These are phyloP conservation scores for Phyllostomus hastatus DNA, from an alignment of 2,113 vertebrate genomes.

Conservation along the genomic window DNA sequence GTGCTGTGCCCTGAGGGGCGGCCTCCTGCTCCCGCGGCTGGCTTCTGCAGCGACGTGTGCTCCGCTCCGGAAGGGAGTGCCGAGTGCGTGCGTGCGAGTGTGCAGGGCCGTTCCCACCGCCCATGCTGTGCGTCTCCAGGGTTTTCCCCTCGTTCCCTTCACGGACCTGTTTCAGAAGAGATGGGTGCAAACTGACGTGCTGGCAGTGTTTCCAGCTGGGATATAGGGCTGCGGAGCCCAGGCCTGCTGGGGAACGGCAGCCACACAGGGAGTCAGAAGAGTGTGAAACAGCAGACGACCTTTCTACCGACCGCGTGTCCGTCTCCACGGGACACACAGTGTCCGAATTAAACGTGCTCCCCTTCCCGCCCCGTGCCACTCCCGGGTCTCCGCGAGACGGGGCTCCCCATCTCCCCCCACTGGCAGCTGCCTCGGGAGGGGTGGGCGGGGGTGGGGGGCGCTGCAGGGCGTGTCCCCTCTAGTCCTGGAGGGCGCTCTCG, in stretches of 20 bases:
- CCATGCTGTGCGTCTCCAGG: too few species aligned
- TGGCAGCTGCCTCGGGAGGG: too few species aligned
- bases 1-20: too few species aligned
- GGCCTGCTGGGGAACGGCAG: not conserved
- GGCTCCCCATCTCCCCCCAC: too few species aligned
- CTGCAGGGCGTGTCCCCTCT: not conserved
- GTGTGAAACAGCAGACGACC: not conserved
- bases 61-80: too few species aligned
- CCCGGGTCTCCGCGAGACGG: too few species aligned
- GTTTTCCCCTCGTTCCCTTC: not conserved
- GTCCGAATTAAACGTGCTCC: too few species aligned
- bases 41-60: too few species aligned
- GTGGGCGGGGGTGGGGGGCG: too few species aligned
- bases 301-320: accelerated
- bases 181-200: not conserved
- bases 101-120: too few species aligned
- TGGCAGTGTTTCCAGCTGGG: not conserved
- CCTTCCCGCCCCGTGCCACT: not conserved
- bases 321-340: accelerated
- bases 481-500: not conserved
- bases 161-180: not conserved
- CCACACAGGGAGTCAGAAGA: not conserved
- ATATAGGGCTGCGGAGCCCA: not conserved
- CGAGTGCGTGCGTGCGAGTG: too few species aligned
- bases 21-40: too few species aligned